These are phyloP conservation scores for Acipenser oxyrinchus DNA, from an alignment of 2,797 vertebrate genomes.

Conservation along the genomic window DNA sequence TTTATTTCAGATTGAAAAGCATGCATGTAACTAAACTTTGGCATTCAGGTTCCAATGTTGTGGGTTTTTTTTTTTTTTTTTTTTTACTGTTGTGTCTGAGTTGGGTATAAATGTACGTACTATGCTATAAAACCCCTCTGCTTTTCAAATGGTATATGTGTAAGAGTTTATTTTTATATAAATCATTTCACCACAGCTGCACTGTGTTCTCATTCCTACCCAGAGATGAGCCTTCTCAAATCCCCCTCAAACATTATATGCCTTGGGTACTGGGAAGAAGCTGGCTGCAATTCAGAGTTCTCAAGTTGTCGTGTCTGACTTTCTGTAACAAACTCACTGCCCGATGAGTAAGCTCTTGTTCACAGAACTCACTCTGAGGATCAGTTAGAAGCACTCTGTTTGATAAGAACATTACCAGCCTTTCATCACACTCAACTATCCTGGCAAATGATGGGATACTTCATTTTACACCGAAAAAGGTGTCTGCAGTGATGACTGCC, in stretches of 20 bases:
- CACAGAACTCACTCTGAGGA: constrained; percentile 21
- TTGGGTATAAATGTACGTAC: background rate
- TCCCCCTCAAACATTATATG: constrained; percentile 61
- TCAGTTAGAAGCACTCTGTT: constrained; percentile 33
- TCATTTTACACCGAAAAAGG: too few species aligned
- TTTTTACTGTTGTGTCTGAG: background rate
- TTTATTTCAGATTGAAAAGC: too few species aligned
- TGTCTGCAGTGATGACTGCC: too few species aligned
- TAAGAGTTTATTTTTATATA: constrained; percentile 44
- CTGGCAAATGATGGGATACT: background rate
- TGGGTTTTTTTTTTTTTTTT: too few species aligned
- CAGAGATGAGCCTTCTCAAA: constrained; percentile 67
- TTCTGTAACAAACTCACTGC: constrained; percentile 10
- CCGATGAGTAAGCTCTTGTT: constrained; percentile 38
- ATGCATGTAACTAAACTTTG: too few species aligned
- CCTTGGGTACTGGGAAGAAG: constrained; percentile 33
- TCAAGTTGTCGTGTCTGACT: constrained; percentile 34
- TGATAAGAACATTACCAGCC: constrained; percentile 30
- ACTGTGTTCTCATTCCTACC: constrained; percentile 49
- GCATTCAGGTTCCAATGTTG: too few species aligned
- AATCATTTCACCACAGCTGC: constrained; percentile 72
- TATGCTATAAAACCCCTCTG: background rate
- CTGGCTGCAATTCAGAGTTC: constrained; percentile 45
- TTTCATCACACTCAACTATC: constrained; percentile 20
- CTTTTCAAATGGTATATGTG: constrained; percentile 13